Evolutionary conservation across 2,888 invertebrate genomes (phyloP).

Genomic region (Panorpa germanica): DNA sequence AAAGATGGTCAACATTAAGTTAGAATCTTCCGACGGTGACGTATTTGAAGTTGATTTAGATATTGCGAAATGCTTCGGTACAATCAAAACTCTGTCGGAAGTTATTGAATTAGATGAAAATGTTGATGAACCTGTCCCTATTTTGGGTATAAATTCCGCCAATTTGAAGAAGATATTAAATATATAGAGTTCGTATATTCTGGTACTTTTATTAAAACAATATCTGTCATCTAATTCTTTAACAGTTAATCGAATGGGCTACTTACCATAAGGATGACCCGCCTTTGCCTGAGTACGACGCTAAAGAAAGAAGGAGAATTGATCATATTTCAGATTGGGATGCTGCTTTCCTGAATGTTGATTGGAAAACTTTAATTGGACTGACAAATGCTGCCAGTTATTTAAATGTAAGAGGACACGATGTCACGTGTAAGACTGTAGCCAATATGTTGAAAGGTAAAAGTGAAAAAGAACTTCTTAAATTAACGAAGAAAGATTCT

Average conservation of each 20-base stretch:
- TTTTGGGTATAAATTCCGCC: constrained; percentile 94
- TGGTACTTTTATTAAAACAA: too few species aligned
- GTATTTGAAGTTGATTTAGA: constrained; percentile 92
- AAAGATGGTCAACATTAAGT: constrained; percentile 84
- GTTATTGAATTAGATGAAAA: constrained; percentile 82
- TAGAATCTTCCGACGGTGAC: constrained; percentile 90
- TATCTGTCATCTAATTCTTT: too few species aligned
- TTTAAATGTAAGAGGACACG: constrained; percentile 87
- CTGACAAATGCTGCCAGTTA: constrained; percentile 94
- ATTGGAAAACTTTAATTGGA: constrained; percentile 92
- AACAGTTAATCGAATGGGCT: constrained; percentile 81
- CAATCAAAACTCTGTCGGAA: constrained; percentile 97
- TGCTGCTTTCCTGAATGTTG: constrained; percentile 95
- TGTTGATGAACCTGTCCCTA: constrained; percentile 85
- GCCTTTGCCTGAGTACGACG: constrained; percentile 89
- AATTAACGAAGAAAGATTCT: constrained; percentile 93
- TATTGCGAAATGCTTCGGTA: constrained; percentile 93
- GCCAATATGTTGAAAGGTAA: constrained; percentile 98
- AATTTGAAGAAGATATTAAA: constrained; percentile 92
- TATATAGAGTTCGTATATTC: too few species aligned
- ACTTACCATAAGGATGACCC: constrained; percentile 92
- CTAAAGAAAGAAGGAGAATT: constrained; percentile 94
- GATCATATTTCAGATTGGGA: constrained; percentile 99
- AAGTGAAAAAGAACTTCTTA: constrained; percentile 92
- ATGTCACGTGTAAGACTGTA: constrained; percentile 96